Conservation (phyloP, 2,797 vertebrate species). For the Ptychobarbus kaznakovi region DNA sequence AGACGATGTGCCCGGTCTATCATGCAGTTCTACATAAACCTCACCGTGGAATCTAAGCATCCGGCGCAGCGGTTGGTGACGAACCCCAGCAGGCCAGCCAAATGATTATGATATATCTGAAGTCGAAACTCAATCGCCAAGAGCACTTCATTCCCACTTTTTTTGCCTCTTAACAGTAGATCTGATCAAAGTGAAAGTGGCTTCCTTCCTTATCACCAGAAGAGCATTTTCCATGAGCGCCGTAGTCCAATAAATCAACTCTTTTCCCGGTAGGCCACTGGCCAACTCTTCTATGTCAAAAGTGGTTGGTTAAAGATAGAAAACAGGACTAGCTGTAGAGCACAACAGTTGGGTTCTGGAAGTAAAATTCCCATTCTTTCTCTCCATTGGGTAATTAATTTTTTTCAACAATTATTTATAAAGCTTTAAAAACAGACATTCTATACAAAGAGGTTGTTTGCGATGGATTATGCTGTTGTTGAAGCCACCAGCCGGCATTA, state of each 20-base stretch:
- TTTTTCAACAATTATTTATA: not conserved
- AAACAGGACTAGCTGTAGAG: not conserved
- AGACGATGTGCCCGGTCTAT: slow-evolving; percentile 48
- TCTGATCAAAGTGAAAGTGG: slow-evolving; percentile 40
- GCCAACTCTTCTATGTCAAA: not conserved
- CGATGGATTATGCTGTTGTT: not conserved
- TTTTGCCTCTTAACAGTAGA: slow-evolving; percentile 42
- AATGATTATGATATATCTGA: slow-evolving; percentile 55
- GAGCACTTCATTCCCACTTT: slow-evolving; percentile 40
- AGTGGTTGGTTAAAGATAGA: not conserved
- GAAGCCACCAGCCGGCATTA: not conserved
- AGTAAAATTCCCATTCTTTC: not conserved
- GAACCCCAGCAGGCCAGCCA: slow-evolving; percentile 44
- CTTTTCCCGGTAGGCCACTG: not conserved
- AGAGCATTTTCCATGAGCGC: slow-evolving; percentile 42
- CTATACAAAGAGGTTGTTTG: not conserved
- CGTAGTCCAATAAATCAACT: slow-evolving; percentile 8
- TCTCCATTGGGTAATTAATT: not conserved
- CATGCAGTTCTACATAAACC: slow-evolving; percentile 56
- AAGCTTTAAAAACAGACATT: not conserved
- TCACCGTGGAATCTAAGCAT: slow-evolving; percentile 47
- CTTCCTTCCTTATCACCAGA: slow-evolving; percentile 37
- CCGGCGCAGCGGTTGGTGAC: slow-evolving; percentile 40
- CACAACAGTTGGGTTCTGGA: not conserved
- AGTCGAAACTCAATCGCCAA: slow-evolving; percentile 23